Conservation (phyloP, 2,888 invertebrate species). For the Chrysomela aeneicollis region DNA sequence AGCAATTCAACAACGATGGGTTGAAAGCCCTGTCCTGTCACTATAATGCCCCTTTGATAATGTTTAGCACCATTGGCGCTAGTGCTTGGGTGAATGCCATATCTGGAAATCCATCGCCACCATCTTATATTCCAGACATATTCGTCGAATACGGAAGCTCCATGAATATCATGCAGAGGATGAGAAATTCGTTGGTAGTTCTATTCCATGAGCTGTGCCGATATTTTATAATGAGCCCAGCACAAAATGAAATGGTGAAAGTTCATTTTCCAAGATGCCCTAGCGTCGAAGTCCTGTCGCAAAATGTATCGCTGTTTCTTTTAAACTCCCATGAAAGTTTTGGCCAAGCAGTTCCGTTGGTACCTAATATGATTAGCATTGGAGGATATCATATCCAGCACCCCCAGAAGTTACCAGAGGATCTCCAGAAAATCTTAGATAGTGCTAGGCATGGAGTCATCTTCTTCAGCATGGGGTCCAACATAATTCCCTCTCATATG, state of each 20-base stretch:
- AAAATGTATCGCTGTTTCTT: constrained; percentile 50
- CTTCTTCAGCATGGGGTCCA: constrained; percentile 70
- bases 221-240: constrained; percentile 42
- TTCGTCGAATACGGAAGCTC: constrained; percentile 57
- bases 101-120: constrained; percentile 62
- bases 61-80: constrained; percentile 60
- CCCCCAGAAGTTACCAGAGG: constrained; percentile 51
- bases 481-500: constrained; percentile 65
- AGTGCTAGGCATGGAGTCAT: constrained; percentile 65
- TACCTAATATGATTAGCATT: constrained; percentile 67
- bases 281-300: constrained; percentile 40
- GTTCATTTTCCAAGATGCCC: constrained; percentile 51
- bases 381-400: constrained; percentile 64
- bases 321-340: constrained; percentile 63
- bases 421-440: constrained; percentile 65
- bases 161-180: constrained; percentile 65
- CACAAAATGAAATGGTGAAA: constrained; percentile 46
- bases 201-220: constrained; percentile 21
- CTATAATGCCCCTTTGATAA: constrained; percentile 54
- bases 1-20: constrained; percentile 63
- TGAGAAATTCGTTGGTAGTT: constrained; percentile 61
- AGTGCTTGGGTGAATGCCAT: constrained; percentile 61
- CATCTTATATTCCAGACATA: constrained; percentile 63
- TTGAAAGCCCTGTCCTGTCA: constrained; percentile 55
- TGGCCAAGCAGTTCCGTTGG: constrained; percentile 62